Evolutionary conservation across 2,888 invertebrate genomes (phyloP), one percentile per base, ranked within the genome.

Genomic region (Pollenia labialis): DNA sequence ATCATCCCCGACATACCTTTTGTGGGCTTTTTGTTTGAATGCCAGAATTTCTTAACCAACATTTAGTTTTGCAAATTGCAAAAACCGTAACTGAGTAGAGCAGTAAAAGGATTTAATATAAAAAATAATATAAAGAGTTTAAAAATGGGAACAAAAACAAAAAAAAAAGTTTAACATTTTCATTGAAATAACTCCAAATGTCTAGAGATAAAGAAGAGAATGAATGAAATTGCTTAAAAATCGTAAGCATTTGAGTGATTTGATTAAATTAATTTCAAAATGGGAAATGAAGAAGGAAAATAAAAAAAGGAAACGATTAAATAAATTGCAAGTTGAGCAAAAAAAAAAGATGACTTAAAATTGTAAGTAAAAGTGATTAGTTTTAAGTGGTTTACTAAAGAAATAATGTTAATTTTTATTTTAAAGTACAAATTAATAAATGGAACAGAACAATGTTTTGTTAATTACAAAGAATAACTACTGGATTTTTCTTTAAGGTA

Each of bases 221-320:
- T 44, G 14, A 52, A 54, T 50, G 48, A 50, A 68, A 82, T 62
- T 69, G 60, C 46, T 69, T 44, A 18, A 76, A 62, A 82, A 54
- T 69, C 46, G 58, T 60, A 75, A 82, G 46, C 60, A 71, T 64
- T 83, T 83, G 56, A 76, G 23, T 56, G 69, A 69, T 75, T 82
- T 69, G 32, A 71, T 72, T 82, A 54, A 82, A 82, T 76, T 71
- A 56, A 56, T 83, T 77, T 42, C 23, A 58, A 77, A 42, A n/a
- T 54, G 52, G 32, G 12, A 69, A 48, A 56, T 54, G 48, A 50
- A 54, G 32, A 54, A 32, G 23, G 32, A n/a, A 16, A 11, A 54
- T n/a, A 7, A 75, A 42, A 16, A 18, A 50, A 16, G 18, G 32
- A 58, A 77, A 68, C 68, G 58, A 77, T 66, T 46, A 77, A 77